Base-by-base conservation (phyloP, 1,140 invertebrate species). In the Aphaenogaster rudis region DNA sequence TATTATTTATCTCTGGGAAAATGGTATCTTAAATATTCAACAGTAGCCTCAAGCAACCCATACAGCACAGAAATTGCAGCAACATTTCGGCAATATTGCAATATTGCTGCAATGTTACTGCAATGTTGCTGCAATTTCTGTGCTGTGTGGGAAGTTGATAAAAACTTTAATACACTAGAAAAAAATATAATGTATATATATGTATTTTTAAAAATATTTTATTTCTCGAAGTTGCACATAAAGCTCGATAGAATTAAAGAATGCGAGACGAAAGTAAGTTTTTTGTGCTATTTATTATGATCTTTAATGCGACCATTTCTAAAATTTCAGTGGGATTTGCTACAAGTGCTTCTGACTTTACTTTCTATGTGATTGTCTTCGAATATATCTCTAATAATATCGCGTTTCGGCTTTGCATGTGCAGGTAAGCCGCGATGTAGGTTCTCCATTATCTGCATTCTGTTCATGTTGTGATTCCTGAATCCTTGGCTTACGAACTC, bases 401-500 rank as follows among this genome's bases (percentile, higher is more conserved):
- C 94, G 74, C 90, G 92, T 64, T 93, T 93, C 88, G 93, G 94
- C 77, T 89, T 92, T 15, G 86, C 85, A 80, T 95, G 93, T 0
- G 93, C 92, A 59, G 95, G 94, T 63, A 95, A 59, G 33, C 94
- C 93, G 17, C 92, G 90, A 72, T 93, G 94, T n/a, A 95, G 85
- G 92, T 95, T 95, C 81, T 95, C 94, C n/a, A 93, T 94, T n/a
- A 95, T 93, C 87, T 94, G 92, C 11, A 92, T 93, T 74, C 92
- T 91, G 39, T 76, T 92, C 21, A 77, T 72, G 59, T 84, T 93
- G 52, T 91, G 88, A 79, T 71, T 86, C 54, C 79, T 77, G 39
- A 77, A 72, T 79, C 92, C 93, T 82, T 93, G 89, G 88, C 93
- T 97, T 96, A 90, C 42, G 89, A 93, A 93, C 52, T 96, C 96